Base-by-base conservation (phyloP, 2,797 vertebrate genomes). In the Propithecus deckenii region DNA sequence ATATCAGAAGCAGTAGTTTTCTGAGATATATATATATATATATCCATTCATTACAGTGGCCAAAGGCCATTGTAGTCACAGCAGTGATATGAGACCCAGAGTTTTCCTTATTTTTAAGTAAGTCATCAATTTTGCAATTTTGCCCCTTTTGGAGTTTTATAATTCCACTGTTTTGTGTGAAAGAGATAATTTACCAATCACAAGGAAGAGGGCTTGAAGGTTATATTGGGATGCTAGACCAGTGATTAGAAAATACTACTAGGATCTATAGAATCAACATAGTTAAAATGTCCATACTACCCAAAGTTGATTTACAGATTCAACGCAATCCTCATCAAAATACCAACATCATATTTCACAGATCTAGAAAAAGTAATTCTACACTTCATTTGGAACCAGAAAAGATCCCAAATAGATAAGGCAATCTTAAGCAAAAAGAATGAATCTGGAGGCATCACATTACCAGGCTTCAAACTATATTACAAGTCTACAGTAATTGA, bases 111-210 rank as follows among this genome's bases (percentile, higher is more conserved):
- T 91, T 89, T 86, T 25, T 89, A 72, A 86, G 23, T 43, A 83
- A 80, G 25, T 74, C 57, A 92, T 43, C 48, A 35, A 65, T 38
- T 38, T 38, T 38, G 38, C 38, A 78, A 69, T 94, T 50, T 43
- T 88, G 35, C 35, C n/a, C 11, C 3, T 79, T 67, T 79, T 5
- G 43, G 55, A 43, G 41, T 72, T 96, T 84, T 95, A 63, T 63
- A 32, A 95, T 86, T 85, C 23, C 17, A 89, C 30, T 57, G 52
- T 69, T 84, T 38, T 30, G 8, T 1, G 10, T 92, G 15, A 89
- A 72, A 91, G 30, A 72, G 32, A 52, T 23, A 38, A 95, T 86
- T 83, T 78, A 69, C 18, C 87, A 92, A 89, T 87, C n/a, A 96
- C 9, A 65, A 89, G 23, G 28, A 94, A 20, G 18, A 83, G 17